Conservation (phyloP, 2,797 vertebrate species). For the Zenarchopterus dispar region DNA sequence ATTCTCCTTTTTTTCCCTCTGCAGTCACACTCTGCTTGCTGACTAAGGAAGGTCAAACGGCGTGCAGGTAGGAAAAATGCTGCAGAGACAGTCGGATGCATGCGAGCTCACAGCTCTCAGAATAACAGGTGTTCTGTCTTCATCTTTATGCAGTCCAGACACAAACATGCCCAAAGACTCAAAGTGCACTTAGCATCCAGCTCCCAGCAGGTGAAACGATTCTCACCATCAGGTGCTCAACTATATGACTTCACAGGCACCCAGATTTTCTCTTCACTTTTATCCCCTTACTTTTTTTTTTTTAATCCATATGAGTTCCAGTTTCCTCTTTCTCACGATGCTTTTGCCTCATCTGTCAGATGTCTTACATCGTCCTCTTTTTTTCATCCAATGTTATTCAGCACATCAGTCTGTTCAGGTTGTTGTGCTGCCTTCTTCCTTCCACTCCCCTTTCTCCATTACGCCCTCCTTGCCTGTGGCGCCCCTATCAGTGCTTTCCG, state of each 20-base stretch:
- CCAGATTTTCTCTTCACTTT: slow-evolving; percentile 15
- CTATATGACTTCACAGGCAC: slow-evolving; percentile 23
- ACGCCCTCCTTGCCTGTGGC: slow-evolving; percentile 64
- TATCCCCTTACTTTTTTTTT: slow-evolving; percentile 12
- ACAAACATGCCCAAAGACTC: slow-evolving; percentile 1
- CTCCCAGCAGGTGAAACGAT: slow-evolving; percentile 28
- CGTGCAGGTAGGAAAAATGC: slow-evolving; percentile 61
- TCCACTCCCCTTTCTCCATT: slow-evolving; percentile 55
- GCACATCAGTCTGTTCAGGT: slow-evolving; percentile 41
- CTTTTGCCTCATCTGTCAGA: slow-evolving; percentile 28
- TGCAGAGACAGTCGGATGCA: slow-evolving; percentile 54
- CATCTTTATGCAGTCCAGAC: slow-evolving; percentile 15
- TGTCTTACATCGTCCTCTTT: slow-evolving; percentile 41
- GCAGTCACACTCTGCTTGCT: slow-evolving; percentile 71
- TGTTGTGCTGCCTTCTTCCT: slow-evolving; percentile 48
- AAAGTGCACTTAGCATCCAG: slow-evolving; percentile 24
- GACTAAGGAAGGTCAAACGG: slow-evolving; percentile 80
- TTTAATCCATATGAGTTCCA: slow-evolving; percentile 4
- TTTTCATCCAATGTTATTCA: slow-evolving; percentile 42
- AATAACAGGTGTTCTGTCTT: slow-evolving; percentile 61
- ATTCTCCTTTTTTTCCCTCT: slow-evolving; percentile 52
- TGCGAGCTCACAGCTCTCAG: slow-evolving; percentile 23
- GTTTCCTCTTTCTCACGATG: slow-evolving; percentile 19
- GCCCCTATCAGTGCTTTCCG: slow-evolving; percentile 64
- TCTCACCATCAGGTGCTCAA: slow-evolving; percentile 15